Percentiles rank a stretch among this genome's conserved stretches.
phyloP scores from a whole-genome alignment of 2,113 vertebrate genomes.

The Setophaga kirtlandii region DNA sequence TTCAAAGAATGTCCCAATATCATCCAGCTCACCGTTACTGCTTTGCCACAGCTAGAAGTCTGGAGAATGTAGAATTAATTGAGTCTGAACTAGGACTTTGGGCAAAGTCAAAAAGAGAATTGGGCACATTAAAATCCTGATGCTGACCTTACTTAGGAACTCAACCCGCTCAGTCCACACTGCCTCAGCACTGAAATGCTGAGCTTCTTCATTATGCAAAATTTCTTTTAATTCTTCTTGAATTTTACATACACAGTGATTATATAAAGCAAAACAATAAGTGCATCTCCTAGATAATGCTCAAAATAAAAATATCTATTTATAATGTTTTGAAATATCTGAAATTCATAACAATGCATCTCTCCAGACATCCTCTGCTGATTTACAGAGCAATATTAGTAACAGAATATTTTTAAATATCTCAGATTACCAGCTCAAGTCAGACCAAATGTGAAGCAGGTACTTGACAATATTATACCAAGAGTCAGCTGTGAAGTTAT shows the following conservation, averaged over 20 bases:
- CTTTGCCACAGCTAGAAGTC: background rate
- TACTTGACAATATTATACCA: background rate
- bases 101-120: background rate
- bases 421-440: background rate
- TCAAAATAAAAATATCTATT: background rate
- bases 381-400: background rate
- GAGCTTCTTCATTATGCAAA: background rate
- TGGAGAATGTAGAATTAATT: background rate
- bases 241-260: background rate
- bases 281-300: background rate
- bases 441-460: background rate
- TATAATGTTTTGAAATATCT: background rate
- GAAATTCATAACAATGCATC: background rate
- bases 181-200: background rate
- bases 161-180: background rate
- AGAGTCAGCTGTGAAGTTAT: background rate
- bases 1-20: background rate
- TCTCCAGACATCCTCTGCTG: background rate
- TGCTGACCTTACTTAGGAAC: background rate
- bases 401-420: background rate
- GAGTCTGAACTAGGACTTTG: background rate
- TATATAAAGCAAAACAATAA: background rate
- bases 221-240: background rate
- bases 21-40: background rate
- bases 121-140: background rate